These are phyloP conservation scores for Varroa destructor DNA, from an alignment of 1,140 invertebrate species.

Conservation along the genomic window DNA sequence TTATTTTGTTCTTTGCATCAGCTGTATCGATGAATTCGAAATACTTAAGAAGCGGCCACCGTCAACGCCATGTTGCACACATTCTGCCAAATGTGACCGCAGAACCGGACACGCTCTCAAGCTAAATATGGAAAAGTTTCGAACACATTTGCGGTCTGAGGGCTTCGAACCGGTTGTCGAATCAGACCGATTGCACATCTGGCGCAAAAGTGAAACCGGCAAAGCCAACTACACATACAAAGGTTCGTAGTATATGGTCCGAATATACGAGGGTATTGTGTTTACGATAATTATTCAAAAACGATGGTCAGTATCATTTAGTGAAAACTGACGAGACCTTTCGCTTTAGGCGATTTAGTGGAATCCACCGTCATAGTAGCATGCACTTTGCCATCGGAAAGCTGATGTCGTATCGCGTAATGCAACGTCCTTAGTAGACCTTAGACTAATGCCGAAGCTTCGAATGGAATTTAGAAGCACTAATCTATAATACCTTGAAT, in stretches of 20 bases:
- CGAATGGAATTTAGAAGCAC: too few relatives aligned
- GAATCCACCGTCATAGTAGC: too few relatives aligned
- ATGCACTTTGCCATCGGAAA: too few relatives aligned
- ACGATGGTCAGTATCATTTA: not conserved
- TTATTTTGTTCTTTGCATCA: not conserved
- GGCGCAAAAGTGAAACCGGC: not conserved
- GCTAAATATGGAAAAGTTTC: not conserved
- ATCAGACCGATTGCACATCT: constrained; percentile 7
- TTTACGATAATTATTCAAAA: not conserved
- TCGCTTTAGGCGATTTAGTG: too few relatives aligned
- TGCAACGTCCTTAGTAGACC: too few relatives aligned
- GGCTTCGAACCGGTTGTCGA: constrained; percentile 15
- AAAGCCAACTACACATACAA: constrained; percentile 17
- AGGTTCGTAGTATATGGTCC: not conserved
- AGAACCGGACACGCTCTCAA: too few relatives aligned
- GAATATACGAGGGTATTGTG: not conserved
- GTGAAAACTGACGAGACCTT: not conserved
- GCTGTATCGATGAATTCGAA: constrained; percentile 22
- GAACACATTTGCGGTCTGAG: not conserved
- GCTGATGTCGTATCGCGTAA: too few relatives aligned
- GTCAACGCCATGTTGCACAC: not conserved
- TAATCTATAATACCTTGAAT: too few relatives aligned
- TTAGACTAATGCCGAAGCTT: too few relatives aligned
- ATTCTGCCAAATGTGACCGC: not conserved
- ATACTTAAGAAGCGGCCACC: not conserved